These are phyloP conservation scores for Pristionchus entomophagus DNA, from an alignment of 2,888 invertebrate genomes.

Conservation along the genomic window DNA sequence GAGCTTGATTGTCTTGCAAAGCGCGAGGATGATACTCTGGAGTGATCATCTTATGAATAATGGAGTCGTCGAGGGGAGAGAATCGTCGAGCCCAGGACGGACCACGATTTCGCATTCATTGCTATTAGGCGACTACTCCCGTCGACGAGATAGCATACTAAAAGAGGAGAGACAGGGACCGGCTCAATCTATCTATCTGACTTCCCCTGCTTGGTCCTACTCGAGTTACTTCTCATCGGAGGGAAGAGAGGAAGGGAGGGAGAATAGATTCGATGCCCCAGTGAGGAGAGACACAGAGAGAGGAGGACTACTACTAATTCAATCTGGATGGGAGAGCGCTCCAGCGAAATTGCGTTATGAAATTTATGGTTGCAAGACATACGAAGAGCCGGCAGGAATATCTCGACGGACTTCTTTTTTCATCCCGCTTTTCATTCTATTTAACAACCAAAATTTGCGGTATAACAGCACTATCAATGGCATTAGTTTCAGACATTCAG, in stretches of 20 bases:
- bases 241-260: not conserved
- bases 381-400: not conserved
- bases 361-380: conserved; percentile 32
- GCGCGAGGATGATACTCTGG: no score
- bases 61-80: not conserved
- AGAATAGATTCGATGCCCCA: not conserved
- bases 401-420: not conserved
- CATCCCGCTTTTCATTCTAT: no score
- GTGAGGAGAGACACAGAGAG: not conserved
- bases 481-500: no score
- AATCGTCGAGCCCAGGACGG: not conserved
- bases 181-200: conserved; percentile 24
- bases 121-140: conserved; percentile 49
- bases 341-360: conserved; percentile 16
- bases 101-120: conserved; percentile 50
- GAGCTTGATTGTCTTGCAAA: no score
- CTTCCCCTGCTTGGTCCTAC: conserved; percentile 31
- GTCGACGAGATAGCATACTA: conserved; percentile 44
- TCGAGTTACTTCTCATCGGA: conserved; percentile 35
- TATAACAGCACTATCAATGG: no score
- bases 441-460: no score
- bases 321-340: not conserved
- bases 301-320: conserved; percentile 37
- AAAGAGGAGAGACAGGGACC: conserved; percentile 47
- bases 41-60: conserved; percentile 1